These are phyloP conservation scores for Cosmia pyralina DNA, from an alignment of 2,888 invertebrate genomes.

Conservation along the genomic window DNA sequence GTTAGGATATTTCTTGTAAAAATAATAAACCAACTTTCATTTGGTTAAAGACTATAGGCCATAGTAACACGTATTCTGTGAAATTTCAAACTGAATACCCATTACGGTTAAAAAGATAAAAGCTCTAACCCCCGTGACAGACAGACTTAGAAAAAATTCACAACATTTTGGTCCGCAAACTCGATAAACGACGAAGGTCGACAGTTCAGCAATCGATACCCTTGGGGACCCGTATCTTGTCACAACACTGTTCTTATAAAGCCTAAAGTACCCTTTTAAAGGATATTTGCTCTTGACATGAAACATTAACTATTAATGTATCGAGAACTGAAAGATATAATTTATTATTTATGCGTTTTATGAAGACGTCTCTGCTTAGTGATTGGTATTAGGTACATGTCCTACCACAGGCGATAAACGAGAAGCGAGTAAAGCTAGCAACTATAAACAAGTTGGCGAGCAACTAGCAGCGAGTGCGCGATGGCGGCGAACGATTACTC, in stretches of 20 bases:
- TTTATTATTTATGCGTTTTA: slow-evolving; percentile 37
- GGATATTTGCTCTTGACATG: slow-evolving; percentile 38
- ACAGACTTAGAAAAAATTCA: slow-evolving; percentile 9
- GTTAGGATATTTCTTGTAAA: too few relatives aligned
- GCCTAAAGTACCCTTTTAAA: slow-evolving; percentile 46
- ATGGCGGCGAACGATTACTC: not conserved
- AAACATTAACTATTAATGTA: slow-evolving; percentile 49
- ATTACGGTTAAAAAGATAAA: not conserved
- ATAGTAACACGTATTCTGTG: not conserved
- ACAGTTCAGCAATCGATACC: slow-evolving; percentile 30
- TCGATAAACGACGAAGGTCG: slow-evolving; percentile 26
- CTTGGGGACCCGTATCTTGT: slow-evolving; percentile 36
- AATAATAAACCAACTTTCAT: too few relatives aligned
- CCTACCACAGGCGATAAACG: not conserved
- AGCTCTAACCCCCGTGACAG: not conserved
- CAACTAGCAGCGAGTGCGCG: not conserved
- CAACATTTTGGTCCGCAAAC: not conserved
- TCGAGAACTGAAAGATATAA: slow-evolving; percentile 28
- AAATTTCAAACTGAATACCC: not conserved
- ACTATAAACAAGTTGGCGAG: not conserved
- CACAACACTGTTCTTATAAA: slow-evolving; percentile 40
- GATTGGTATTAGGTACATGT: not conserved
- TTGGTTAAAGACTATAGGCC: too few relatives aligned
- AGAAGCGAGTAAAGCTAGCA: not conserved
- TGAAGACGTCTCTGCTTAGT: not conserved